A percentile compares a stretch with the other conserved stretches of the same genome.
Evolutionary conservation across 2,888 invertebrate genomes (phyloP).

Genomic region (Tetragonisca angustula): DNA sequence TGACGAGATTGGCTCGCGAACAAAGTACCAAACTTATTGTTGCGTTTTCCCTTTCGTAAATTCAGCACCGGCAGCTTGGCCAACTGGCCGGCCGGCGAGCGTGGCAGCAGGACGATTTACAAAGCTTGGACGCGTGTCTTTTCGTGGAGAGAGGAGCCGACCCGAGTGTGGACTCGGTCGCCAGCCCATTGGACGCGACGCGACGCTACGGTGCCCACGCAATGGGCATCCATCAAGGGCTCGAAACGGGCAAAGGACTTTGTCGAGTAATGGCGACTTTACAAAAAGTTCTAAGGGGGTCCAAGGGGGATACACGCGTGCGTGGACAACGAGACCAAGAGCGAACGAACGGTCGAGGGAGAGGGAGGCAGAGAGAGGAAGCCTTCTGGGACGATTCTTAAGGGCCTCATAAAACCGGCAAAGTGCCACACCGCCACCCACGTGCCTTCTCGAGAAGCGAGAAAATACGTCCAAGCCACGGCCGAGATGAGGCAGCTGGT

Average conservation of each 20-base stretch:
- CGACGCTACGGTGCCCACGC: constrained; percentile 78
- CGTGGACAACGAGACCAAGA: constrained; percentile 39
- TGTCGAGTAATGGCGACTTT: constrained; percentile 81
- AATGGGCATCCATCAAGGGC: constrained; percentile 80
- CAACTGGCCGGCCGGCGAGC: not conserved
- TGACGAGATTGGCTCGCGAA: constrained; percentile 52
- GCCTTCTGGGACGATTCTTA: constrained; percentile 74
- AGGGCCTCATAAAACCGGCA: constrained; percentile 81
- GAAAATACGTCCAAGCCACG: constrained; percentile 69
- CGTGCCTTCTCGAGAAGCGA: constrained; percentile 79
- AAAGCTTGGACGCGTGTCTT: constrained; percentile 70
- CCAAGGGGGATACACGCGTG: constrained; percentile 53
- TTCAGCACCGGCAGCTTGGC: constrained; percentile 44
- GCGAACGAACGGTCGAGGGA: constrained; percentile 15
- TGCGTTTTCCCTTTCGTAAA: constrained; percentile 57
- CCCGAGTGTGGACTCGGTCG: constrained; percentile 71
- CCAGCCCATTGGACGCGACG: constrained; percentile 70
- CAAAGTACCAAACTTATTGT: constrained; percentile 57
- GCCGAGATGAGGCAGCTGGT: constrained; percentile 75
- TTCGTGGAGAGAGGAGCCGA: constrained; percentile 59
- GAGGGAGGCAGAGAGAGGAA: constrained; percentile 40
- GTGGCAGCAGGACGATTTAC: constrained; percentile 65
- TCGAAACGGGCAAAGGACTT: constrained; percentile 78
- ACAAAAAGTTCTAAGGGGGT: constrained; percentile 76
- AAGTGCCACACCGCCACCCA: constrained; percentile 82